A percentile compares a stretch with the other conserved stretches of the same genome.
Conservation (phyloP, 2,113 vertebrate genomes). For the Cephalopterus ornatus region DNA sequence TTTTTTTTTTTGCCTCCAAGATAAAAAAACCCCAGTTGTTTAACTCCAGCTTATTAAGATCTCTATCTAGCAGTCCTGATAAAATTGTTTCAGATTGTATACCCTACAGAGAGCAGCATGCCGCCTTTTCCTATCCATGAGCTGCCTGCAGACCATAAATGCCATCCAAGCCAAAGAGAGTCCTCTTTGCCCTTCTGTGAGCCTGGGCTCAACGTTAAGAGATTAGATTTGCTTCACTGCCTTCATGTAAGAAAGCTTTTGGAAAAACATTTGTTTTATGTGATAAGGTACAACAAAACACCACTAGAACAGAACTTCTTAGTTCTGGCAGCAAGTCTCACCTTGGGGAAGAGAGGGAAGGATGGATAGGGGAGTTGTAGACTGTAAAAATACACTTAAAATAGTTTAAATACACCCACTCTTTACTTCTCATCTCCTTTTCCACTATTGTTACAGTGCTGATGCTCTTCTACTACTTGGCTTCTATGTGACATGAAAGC, state of each 20-base stretch:
- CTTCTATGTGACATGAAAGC: neutral
- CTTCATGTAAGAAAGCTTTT: neutral
- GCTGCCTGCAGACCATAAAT: neutral
- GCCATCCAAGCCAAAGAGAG: neutral
- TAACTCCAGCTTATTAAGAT: constrained; percentile 36
- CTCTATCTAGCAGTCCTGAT: constrained; percentile 11
- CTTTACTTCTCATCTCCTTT: neutral
- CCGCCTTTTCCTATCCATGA: neutral
- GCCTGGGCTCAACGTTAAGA: neutral
- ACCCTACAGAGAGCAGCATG: neutral
- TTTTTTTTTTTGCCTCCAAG: neutral
- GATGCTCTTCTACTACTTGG: neutral
- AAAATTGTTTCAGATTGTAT: constrained; percentile 18
- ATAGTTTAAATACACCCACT: neutral
- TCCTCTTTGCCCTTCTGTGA: constrained; percentile 11
- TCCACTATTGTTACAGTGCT: neutral
- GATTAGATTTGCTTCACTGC: constrained; percentile 10
- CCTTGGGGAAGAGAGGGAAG: neutral
- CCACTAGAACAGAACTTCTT: neutral
- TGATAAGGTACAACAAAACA: neutral
- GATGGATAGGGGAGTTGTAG: neutral
- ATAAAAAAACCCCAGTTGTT: neutral
- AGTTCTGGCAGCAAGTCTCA: neutral
- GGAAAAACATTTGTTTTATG: constrained; percentile 3
- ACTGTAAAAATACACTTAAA: neutral